Base-by-base conservation (phyloP, 2,888 invertebrate genomes). In the Lordiphosa andalusiaca region DNA sequence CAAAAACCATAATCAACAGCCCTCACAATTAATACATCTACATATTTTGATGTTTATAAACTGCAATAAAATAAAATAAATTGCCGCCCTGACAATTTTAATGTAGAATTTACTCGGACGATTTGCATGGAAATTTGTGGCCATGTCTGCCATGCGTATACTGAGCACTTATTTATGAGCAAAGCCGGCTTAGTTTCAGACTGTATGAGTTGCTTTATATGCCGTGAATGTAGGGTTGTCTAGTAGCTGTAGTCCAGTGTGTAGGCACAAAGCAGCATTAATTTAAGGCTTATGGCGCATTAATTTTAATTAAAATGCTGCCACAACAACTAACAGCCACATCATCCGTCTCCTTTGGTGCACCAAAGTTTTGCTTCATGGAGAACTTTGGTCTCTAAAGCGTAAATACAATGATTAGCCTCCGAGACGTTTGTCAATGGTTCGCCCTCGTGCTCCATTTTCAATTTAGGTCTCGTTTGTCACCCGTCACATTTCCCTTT, bases 231-330 rank as follows among this genome's bases (percentile, higher is more conserved):
- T 16, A 2, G 16, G 16, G 16, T 1, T 16, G 16, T 16, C 16
- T 25, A 25, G 23, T 25, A 25, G 25, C 7, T 25, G 25, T 25
- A 25, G 25, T 25, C 25, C 25, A 25, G 25, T 25, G 25, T 25
- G 25, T 25, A 25, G 25, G 25, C 25, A 25, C 25, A 25, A 47
- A 44, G 55, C 38, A 50, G 51, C 56, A 67, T 67, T 57, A 59
- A 64, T 53, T 69, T 48, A 67, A 64, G 62, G 64, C 69, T 69
- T 73, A 73, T 63, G 58, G 42, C 60, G 57, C 76, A 76, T 66
- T 73, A 67, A 65, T 67, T 73, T 73, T 75, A 72, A 73, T 73
- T 75, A 67, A 75, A 75, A 56, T 67, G 21, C 50, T 56, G 57
- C 53, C 25, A 25, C 25, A 25, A 2, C 25, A 25, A 60, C 67